Percentiles rank a stretch among this genome's conserved stretches.
Evolutionary conservation across 1,140 invertebrate genomes (phyloP).

Genomic region (Bombus haemorrhoidalis): DNA sequence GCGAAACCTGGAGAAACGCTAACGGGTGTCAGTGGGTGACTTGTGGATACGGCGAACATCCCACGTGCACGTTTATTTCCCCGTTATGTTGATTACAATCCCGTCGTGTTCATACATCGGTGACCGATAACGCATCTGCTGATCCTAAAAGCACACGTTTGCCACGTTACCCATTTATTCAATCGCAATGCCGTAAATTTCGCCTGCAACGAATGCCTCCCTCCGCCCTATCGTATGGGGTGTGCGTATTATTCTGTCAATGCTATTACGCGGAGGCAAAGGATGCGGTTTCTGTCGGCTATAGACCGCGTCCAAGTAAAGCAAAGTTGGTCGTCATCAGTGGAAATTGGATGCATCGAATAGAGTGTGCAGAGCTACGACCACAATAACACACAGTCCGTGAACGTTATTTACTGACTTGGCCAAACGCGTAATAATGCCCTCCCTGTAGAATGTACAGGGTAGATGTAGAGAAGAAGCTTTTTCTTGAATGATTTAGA

Average conservation of each 20-base stretch:
- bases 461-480: too few species aligned
- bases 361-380: too few species aligned
- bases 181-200: constrained; percentile 26
- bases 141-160: constrained; percentile 7
- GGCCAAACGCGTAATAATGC: not conserved
- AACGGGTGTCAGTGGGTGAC: constrained; percentile 50
- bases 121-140: constrained; percentile 18
- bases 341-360: not conserved
- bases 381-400: not conserved
- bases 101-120: not conserved
- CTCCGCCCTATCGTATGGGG: too few species aligned
- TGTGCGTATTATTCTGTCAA: not conserved
- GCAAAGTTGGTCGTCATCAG: not conserved
- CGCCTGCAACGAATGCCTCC: not conserved
- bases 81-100: constrained; percentile 58
- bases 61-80: constrained; percentile 59
- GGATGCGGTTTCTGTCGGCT: not conserved
- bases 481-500: too few species aligned
- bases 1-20: constrained; percentile 22
- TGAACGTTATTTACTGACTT: not conserved
- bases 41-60: constrained; percentile 31
- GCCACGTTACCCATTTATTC: constrained; percentile 22
- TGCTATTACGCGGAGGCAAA: not conserved
- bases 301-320: not conserved
- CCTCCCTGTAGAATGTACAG: too few species aligned